Base-by-base conservation (phyloP, 2,797 vertebrate species). In the Siniperca scherzeri region DNA sequence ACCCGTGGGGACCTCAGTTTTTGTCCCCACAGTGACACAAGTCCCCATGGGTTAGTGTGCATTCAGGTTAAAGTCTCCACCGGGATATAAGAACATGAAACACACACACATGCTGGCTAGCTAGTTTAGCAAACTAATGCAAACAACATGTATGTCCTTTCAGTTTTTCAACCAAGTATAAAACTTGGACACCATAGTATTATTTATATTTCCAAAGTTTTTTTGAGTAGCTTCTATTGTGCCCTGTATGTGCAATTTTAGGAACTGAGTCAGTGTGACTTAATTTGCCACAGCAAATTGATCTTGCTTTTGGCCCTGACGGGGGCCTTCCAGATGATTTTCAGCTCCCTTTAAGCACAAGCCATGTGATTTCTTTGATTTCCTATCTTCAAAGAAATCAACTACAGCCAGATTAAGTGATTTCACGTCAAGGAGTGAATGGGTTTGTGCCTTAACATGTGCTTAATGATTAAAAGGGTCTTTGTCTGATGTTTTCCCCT, bases 311-410 rank as follows among this genome's bases (percentile, higher is more conserved):
- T 50, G 17, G 7, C 46, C 68, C 21, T 21, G 22, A 22, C 1
- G 3, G 44, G 55, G 10, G 38, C 44, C 55, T 55, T 57, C 6
- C 36, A 60, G 66, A 53, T 36, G 17, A 25, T 56, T 56, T 55
- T 27, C 38, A 7, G 16, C 5, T 46, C 4, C 36, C 3, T 13
- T 42, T 22, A 61, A 36, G 12, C 22, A 57, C 14, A 52, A 46
- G 66, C 0, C 62, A 68, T 42, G 44, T 78, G 69, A 38, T 69
- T 60, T 33, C 67, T 72, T 62, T 77, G 59, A 79, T 2, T 30
- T 62, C 16, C 25, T 42, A 0, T 66, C 38, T 38, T 55, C 12
- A 62, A 67, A 77, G 30, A 70, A 55, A 80, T 55, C 10, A 40
- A 3, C 73, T 52, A 60, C 5, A 30, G 17, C 52, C 38, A 33